Conservation (phyloP, 2,888 invertebrate species). For the Petrolisthes manimaculis region DNA sequence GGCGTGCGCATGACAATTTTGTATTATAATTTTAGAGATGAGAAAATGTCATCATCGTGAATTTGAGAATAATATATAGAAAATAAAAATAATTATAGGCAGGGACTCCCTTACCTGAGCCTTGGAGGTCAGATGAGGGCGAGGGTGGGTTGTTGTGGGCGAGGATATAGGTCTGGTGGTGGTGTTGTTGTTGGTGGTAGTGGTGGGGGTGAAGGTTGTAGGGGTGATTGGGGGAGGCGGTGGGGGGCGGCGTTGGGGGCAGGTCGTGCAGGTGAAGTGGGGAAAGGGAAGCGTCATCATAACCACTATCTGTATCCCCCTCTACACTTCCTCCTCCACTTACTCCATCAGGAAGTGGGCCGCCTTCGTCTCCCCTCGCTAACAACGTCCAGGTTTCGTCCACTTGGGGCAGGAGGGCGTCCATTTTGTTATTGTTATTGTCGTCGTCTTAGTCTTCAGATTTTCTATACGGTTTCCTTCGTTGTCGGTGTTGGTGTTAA, state of each 20-base stretch:
- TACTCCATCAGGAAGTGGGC: too few relatives aligned
- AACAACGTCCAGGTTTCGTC: not conserved
- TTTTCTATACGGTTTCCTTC: not conserved
- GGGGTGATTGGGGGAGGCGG: not conserved
- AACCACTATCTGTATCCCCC: constrained; percentile 36
- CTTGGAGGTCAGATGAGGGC: not conserved
- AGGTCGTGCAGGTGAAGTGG: constrained; percentile 24
- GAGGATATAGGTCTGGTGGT: not conserved
- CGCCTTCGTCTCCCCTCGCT: not conserved
- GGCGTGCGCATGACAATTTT: too few relatives aligned
- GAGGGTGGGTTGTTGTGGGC: not conserved
- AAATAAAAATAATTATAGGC: too few relatives aligned
- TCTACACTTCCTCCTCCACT: not conserved
- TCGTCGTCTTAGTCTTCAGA: not conserved
- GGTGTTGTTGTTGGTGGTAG: not conserved
- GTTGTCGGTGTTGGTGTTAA: not conserved
- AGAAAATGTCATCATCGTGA: too few relatives aligned
- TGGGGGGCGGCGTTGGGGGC: constrained; percentile 27
- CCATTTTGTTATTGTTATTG: not conserved
- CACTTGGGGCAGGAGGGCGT: constrained; percentile 4
- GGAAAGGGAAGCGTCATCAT: constrained; percentile 16
- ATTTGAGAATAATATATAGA: too few relatives aligned
- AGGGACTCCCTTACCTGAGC: not conserved
- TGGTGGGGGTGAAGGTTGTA: not conserved
- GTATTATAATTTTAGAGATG: too few relatives aligned